Evolutionary conservation across 2,888 invertebrate species (phyloP), one percentile per base, ranked within the genome.

Genomic region (Xylocampa areola): DNA sequence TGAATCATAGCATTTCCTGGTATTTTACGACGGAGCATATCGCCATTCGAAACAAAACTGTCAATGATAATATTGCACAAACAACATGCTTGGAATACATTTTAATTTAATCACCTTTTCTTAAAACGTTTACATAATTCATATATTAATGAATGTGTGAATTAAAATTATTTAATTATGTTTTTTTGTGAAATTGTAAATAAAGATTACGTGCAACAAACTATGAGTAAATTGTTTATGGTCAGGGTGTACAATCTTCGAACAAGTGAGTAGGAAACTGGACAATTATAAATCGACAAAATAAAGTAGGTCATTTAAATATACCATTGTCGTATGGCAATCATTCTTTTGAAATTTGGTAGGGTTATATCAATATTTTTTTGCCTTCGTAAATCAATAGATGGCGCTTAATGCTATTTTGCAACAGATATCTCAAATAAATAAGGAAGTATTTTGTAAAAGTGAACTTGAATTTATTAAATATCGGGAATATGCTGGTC

Each of bases 1-100:
- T 94, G 94, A 94, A 88, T 94, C 94, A 94, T 90, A 91, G 91
- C 89, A 92, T 93, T 94, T 94, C 94, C 93, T 93, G 91, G 94
- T 94, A 94, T 90, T 92, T 89, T 89, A 88, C 84, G 85, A 89
- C 79, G 78, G 84, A n/a, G 81, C 87, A 88, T 87, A 90, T 88
- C 88, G 90, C 90, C 90, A 91, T 92, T 91, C 88, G 87, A 90
- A 89, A 88, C 77, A 76, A 89, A 88, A 88, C 88, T 90, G 91
- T 88, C 90, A 90, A 84, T 81, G 78, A 85, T 82, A 81, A 68
- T 77, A 79, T 86, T 87, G 88, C 86, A 88, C 86, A 89, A 90
- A 89, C 87, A 90, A 87, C 82, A 85, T 77, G 66, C 52, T 39
- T 72, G 61, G 64, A 54, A 58, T 58, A 74, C 70, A 65, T 68